phyloP scores from a whole-genome alignment of 2,888 invertebrate species.

The Prenolepis imparis region DNA sequence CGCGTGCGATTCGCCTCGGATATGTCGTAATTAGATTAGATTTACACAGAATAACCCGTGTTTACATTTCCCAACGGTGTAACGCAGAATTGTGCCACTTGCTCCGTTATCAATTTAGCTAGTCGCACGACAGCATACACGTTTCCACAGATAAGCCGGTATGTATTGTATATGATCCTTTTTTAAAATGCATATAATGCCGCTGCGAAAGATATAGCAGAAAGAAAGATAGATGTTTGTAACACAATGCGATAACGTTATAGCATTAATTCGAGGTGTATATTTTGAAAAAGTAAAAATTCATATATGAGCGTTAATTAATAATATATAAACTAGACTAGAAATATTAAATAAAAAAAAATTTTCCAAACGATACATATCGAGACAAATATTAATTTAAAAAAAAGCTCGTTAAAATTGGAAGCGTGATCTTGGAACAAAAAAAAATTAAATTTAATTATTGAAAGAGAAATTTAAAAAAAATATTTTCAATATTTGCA shows the following conservation, averaged over 20 bases:
- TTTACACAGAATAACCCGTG: slow-evolving; percentile 48
- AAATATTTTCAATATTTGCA: neutral
- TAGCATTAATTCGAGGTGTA: neutral
- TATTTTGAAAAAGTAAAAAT: neutral
- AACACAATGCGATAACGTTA: slow-evolving; percentile 10
- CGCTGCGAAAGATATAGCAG: neutral
- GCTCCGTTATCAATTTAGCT: slow-evolving; percentile 45
- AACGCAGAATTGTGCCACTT: slow-evolving; percentile 39
- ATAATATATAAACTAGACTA: slow-evolving; percentile 21
- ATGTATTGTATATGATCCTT: slow-evolving; percentile 12
- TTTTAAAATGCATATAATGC: neutral
- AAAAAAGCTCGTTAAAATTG: slow-evolving; percentile 5
- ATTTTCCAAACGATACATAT: slow-evolving; percentile 6
- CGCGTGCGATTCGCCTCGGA: slow-evolving; percentile 11
- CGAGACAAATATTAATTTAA: slow-evolving; percentile 12
- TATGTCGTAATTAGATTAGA: slow-evolving; percentile 52
- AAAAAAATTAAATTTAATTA: slow-evolving; percentile 25
- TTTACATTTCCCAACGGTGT: slow-evolving; percentile 50
- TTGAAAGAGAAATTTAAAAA: neutral
- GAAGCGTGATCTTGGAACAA: neutral
- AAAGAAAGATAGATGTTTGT: slow-evolving; percentile 6
- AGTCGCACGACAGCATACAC: slow-evolving; percentile 18
- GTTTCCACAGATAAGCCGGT: slow-evolving; percentile 16
- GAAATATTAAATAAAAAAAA: slow-evolving; percentile 7
- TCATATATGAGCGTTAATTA: neutral